These are phyloP conservation scores for Tamandua tetradactyla DNA, from an alignment of 2,797 vertebrate genomes.

Conservation along the genomic window DNA sequence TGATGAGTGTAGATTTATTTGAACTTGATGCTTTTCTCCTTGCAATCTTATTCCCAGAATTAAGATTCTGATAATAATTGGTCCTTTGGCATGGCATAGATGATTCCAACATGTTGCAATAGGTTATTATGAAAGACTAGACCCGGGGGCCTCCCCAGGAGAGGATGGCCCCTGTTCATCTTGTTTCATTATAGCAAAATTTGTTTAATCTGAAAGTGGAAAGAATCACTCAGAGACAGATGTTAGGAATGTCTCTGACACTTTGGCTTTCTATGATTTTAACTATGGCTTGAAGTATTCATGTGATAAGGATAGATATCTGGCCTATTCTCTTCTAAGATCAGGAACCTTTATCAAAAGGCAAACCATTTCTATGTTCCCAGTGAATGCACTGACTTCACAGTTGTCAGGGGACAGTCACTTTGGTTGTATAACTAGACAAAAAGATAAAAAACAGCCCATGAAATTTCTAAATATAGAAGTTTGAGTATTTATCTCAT, in stretches of 20 bases:
- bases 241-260: slow-evolving; percentile 31
- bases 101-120: background rate
- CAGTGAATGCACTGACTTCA: background rate
- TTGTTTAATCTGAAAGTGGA: slow-evolving; percentile 59
- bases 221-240: slow-evolving; percentile 32
- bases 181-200: slow-evolving; percentile 47
- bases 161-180: background rate
- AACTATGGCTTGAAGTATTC: slow-evolving; percentile 38
- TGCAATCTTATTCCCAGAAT: slow-evolving; percentile 56
- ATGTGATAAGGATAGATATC: slow-evolving; percentile 4
- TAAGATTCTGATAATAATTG: slow-evolving; percentile 48
- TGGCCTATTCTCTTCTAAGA: slow-evolving; percentile 36
- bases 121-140: background rate
- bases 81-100: slow-evolving; percentile 10
- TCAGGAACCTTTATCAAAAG: slow-evolving; percentile 26
- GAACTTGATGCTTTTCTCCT: slow-evolving; percentile 20
- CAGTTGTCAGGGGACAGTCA: background rate
- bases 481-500: background rate
- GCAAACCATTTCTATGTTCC: background rate
- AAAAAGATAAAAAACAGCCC: background rate
- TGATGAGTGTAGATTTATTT: slow-evolving; percentile 54
- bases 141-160: slow-evolving; percentile 1
- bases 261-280: background rate
- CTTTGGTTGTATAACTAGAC: background rate
- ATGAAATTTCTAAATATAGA: background rate